Evolutionary conservation across 2,113 vertebrate species (phyloP).

Genomic region (Etia nguti): DNA sequence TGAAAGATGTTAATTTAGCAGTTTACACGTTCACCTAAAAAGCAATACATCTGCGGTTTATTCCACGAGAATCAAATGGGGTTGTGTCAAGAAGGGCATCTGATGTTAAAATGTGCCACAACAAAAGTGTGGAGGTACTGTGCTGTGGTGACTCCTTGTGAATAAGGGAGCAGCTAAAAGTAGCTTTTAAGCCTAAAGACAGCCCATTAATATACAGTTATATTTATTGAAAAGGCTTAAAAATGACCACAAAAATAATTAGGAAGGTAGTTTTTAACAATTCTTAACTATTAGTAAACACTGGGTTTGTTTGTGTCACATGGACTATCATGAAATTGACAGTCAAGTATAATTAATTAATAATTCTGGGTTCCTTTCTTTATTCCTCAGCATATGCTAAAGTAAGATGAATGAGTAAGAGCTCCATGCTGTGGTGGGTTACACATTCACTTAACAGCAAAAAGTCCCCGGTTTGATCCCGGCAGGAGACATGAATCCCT

Average conservation of each 20-base stretch:
- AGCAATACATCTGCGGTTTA: background rate
- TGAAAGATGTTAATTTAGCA: background rate
- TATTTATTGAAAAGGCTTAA: background rate
- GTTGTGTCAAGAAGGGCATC: background rate
- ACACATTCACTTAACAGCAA: background rate
- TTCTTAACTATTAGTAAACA: background rate
- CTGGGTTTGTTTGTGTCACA: background rate
- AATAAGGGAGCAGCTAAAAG: background rate
- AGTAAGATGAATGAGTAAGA: background rate
- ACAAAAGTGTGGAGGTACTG: background rate
- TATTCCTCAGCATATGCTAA: background rate
- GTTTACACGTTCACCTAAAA: background rate
- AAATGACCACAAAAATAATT: background rate
- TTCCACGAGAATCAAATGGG: background rate
- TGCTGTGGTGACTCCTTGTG: background rate
- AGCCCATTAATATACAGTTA: background rate
- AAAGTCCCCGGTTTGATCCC: background rate
- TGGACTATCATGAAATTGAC: background rate
- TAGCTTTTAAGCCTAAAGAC: background rate
- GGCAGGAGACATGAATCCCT: background rate
- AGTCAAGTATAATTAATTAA: background rate
- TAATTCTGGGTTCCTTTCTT: background rate
- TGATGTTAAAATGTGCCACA: background rate
- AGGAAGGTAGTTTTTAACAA: background rate
- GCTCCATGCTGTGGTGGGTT: background rate